Conservation (phyloP, 2,113 vertebrate species). For the Bathybates hornii region DNA sequence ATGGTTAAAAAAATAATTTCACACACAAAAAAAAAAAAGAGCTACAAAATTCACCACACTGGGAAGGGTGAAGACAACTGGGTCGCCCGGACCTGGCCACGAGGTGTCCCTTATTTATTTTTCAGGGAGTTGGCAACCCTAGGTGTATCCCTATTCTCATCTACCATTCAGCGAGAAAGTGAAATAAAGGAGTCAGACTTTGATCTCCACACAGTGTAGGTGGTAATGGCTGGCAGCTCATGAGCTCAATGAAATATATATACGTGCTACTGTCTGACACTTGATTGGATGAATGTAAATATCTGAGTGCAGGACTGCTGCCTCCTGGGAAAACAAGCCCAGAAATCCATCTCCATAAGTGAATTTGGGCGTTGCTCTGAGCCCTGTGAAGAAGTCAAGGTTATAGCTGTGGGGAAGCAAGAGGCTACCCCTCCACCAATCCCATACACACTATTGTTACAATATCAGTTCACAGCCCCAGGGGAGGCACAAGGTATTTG, state of each 20-base stretch:
- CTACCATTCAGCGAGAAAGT: neutral
- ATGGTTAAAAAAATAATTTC: too few relatives aligned
- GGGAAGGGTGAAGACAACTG: too few relatives aligned
- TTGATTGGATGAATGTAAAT: conserved; percentile 59
- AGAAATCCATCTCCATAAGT: conserved; percentile 15
- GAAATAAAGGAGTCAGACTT: neutral
- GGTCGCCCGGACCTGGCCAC: too few relatives aligned
- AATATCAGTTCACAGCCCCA: conserved; percentile 34
- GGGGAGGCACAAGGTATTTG: conserved; percentile 2
- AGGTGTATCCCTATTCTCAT: neutral
- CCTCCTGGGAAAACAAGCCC: conserved; percentile 23
- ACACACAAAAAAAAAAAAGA: too few relatives aligned
- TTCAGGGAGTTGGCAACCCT: too few relatives aligned
- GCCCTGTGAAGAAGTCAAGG: neutral
- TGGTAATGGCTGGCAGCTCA: conserved; percentile 38
- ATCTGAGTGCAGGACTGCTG: conserved; percentile 34
- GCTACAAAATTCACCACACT: too few relatives aligned
- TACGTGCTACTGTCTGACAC: conserved; percentile 50
- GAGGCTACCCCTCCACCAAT: neutral
- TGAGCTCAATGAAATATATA: conserved; percentile 50
- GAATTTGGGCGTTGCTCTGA: conserved; percentile 24
- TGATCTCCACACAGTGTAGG: conserved; percentile 7
- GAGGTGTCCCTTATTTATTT: too few relatives aligned
- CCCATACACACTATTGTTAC: conserved; percentile 7
- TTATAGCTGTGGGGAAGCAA: neutral